Evolutionary conservation across 2,797 vertebrate species (phyloP).

Genomic region (Pempheris klunzingeri): DNA sequence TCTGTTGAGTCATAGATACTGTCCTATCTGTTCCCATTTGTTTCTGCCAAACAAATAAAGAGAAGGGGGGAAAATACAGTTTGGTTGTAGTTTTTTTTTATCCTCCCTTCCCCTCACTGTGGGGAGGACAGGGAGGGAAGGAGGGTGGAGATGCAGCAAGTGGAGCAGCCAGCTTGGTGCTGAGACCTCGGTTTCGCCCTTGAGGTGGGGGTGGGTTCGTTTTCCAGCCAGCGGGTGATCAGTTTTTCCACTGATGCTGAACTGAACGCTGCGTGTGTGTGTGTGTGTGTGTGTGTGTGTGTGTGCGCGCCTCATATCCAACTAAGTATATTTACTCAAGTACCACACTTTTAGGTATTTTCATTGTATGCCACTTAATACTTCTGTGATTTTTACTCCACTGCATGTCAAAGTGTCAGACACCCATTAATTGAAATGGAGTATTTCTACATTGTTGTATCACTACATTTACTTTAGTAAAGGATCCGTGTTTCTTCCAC

Average conservation of each 20-base stretch:
- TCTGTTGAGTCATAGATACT: constrained; percentile 58
- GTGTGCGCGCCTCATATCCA: not conserved
- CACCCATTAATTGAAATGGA: too few species aligned
- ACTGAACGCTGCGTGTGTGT: constrained; percentile 45
- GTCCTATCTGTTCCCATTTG: constrained; percentile 62
- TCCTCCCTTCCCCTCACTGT: not conserved
- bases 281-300: not conserved
- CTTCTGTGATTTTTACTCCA: not conserved
- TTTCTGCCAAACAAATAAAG: constrained; percentile 85
- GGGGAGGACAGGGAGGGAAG: not conserved
- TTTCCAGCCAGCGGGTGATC: constrained; percentile 71
- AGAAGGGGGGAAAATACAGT: constrained; percentile 52
- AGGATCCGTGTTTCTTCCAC: not conserved
- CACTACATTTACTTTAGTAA: not conserved
- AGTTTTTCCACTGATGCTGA: constrained; percentile 78
- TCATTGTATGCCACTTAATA: not conserved
- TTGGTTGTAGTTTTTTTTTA: constrained; percentile 38
- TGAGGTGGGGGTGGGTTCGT: constrained; percentile 56
- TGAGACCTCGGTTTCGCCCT: constrained; percentile 68
- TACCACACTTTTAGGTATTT: not conserved
- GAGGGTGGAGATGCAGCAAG: constrained; percentile 46
- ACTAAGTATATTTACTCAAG: not conserved
- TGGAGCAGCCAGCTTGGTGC: constrained; percentile 59
- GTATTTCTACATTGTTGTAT: too few species aligned
- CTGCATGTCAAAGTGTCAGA: too few species aligned